Evolutionary conservation across 2,888 invertebrate genomes (phyloP).

Genomic region (Mythimna loreyi): DNA sequence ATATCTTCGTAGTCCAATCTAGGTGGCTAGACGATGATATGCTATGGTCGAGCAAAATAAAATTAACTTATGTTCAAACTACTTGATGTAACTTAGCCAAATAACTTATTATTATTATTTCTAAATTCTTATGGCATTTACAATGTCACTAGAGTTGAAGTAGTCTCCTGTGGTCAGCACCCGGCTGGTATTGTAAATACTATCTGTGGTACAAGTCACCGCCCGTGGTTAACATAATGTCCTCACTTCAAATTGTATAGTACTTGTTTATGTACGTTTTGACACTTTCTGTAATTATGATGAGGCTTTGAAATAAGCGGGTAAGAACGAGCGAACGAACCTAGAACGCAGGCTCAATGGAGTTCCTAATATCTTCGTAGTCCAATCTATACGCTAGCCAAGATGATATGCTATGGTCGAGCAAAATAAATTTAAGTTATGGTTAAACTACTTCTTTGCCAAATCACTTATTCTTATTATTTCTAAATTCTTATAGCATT

Average conservation of each 20-base stretch:
- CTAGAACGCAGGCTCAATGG: not conserved
- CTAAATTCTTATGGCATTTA: too few relatives aligned
- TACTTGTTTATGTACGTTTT: conserved; percentile 67
- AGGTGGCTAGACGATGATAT: not conserved
- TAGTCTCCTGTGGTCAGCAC: conserved; percentile 69
- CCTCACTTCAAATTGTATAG: conserved; percentile 61
- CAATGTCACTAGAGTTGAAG: conserved; percentile 71
- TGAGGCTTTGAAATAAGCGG: conserved; percentile 41
- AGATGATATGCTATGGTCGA: not conserved
- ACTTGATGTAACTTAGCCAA: not conserved
- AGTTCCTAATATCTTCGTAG: not conserved
- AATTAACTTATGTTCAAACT: not conserved
- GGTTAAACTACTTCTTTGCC: not conserved
- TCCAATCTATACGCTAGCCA: not conserved
- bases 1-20: not conserved
- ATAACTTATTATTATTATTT: not conserved
- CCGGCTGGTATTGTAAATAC: conserved; percentile 27
- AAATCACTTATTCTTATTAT: not conserved
- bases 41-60: not conserved
- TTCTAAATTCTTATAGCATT: not conserved
- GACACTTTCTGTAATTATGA: conserved; percentile 64
- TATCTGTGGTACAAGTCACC: conserved; percentile 61
- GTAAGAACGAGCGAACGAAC: not conserved
- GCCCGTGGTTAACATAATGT: conserved; percentile 68
- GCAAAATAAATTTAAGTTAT: not conserved